phyloP scores from a whole-genome alignment of 2,888 invertebrate genomes.

The Drosophila testacea region DNA sequence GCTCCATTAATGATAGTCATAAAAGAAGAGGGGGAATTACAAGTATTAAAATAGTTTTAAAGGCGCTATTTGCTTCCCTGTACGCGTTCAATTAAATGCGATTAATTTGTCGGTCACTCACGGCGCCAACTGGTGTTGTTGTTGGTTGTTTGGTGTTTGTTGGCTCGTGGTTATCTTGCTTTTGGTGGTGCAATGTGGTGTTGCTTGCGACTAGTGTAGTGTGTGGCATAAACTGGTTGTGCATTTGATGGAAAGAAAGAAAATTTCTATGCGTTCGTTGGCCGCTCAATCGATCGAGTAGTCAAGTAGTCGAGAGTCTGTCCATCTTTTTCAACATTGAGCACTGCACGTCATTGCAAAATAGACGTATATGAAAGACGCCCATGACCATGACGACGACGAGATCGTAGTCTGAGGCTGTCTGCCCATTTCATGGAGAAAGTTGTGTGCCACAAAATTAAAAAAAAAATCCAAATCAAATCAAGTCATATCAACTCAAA shows the following conservation, averaged over 20 bases:
- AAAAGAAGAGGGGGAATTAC: background rate
- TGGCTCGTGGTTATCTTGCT: no score
- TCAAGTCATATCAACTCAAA: constrained; percentile 22
- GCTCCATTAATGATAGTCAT: constrained; percentile 26
- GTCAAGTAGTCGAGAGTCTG: constrained; percentile 6
- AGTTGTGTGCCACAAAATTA: constrained; percentile 49
- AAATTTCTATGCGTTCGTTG: constrained; percentile 78
- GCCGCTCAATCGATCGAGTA: constrained; percentile 46
- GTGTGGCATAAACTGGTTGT: constrained; percentile 66
- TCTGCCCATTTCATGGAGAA: constrained; percentile 73
- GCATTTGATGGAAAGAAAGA: constrained; percentile 50
- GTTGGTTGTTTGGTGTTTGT: background rate
- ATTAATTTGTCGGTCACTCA: constrained; percentile 73
- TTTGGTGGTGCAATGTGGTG: background rate
- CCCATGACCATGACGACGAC: constrained; percentile 78
- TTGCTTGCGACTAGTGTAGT: constrained; percentile 3
- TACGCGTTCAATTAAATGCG: constrained; percentile 68
- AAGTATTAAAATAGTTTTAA: constrained; percentile 32
- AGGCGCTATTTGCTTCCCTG: constrained; percentile 38
- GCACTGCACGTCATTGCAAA: constrained; percentile 69
- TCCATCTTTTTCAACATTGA: constrained; percentile 44
- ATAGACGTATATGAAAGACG: constrained; percentile 64
- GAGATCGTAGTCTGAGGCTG: constrained; percentile 38
- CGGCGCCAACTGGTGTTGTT: constrained; percentile 36
- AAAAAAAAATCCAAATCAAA: constrained; percentile 28